Percentiles rank a stretch among this genome's conserved stretches.
These are phyloP conservation scores for Saturnia japonica DNA, from an alignment of 2,888 invertebrate genomes.

Conservation along the genomic window DNA sequence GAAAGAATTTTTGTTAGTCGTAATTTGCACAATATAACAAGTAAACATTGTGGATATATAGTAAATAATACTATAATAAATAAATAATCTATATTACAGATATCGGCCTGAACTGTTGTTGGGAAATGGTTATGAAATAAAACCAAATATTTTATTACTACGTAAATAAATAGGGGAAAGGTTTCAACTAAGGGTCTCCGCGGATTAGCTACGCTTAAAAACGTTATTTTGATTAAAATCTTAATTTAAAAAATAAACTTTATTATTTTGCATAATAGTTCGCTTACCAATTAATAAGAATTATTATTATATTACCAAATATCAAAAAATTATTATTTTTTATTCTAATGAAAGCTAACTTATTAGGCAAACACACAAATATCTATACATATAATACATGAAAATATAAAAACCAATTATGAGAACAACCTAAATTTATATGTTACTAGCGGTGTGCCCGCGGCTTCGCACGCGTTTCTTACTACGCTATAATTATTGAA, in stretches of 20 bases:
- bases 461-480: too few species aligned
- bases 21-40: background rate
- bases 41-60: background rate
- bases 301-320: background rate
- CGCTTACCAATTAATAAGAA: background rate
- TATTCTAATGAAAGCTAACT: background rate
- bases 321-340: background rate
- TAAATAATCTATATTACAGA: background rate
- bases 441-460: too few species aligned
- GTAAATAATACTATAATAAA: background rate
- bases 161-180: too few species aligned
- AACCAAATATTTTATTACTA: background rate
- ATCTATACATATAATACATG: too few species aligned
- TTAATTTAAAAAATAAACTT: background rate
- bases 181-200: too few species aligned
- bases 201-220: too few species aligned
- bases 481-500: too few species aligned
- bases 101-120: background rate
- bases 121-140: background rate
- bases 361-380: background rate
- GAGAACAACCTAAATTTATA: too few species aligned
- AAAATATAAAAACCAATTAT: too few species aligned
- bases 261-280: background rate
- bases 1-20: conserved; percentile 1
- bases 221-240: background rate